Percentiles rank a stretch among this genome's conserved stretches.
These are phyloP conservation scores for Anagyrus pseudococci DNA, from an alignment of 2,888 invertebrate species.

Conservation along the genomic window DNA sequence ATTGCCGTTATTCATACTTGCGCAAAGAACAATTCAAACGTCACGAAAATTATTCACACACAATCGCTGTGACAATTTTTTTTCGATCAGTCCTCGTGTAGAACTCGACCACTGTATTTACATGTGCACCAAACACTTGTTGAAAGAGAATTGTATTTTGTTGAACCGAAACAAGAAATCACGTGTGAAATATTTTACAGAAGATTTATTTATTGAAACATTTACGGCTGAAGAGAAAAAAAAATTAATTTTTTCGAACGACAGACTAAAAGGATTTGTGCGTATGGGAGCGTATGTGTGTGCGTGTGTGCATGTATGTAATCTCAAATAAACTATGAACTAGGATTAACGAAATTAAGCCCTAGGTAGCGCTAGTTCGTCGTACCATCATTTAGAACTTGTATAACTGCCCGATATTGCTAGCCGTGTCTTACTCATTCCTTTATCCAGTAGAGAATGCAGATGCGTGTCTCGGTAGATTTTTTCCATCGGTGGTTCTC, in stretches of 20 bases:
- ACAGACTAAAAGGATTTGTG: too few relatives aligned
- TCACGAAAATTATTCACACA: too few relatives aligned
- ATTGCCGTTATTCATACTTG: conserved; percentile 23
- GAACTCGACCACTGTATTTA: conserved; percentile 5
- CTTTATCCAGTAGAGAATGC: conserved; percentile 13
- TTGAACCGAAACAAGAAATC: too few relatives aligned
- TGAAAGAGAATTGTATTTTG: too few relatives aligned
- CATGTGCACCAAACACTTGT: conserved; percentile 11
- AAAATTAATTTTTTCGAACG: too few relatives aligned
- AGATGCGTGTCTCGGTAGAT: conserved; percentile 24
- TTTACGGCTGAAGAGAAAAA: too few relatives aligned
- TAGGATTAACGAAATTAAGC: conserved; percentile 9
- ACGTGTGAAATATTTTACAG: too few relatives aligned
- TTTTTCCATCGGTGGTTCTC: conserved; percentile 31
- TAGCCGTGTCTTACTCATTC: conserved; percentile 31
- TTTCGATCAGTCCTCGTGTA: conserved; percentile 20
- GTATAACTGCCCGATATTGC: conserved; percentile 29
- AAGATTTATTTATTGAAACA: too few relatives aligned
- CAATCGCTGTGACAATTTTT: conserved; percentile 36
- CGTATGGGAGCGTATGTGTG: too few relatives aligned
- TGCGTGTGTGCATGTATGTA: conserved; percentile 17
- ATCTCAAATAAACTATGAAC: conserved; percentile 18
- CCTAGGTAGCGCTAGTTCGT: conserved; percentile 9
- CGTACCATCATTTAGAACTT: conserved; percentile 19
- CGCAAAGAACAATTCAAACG: too few relatives aligned